phyloP scores from a whole-genome alignment of 2,113 vertebrate species.

The Tichodroma muraria region DNA sequence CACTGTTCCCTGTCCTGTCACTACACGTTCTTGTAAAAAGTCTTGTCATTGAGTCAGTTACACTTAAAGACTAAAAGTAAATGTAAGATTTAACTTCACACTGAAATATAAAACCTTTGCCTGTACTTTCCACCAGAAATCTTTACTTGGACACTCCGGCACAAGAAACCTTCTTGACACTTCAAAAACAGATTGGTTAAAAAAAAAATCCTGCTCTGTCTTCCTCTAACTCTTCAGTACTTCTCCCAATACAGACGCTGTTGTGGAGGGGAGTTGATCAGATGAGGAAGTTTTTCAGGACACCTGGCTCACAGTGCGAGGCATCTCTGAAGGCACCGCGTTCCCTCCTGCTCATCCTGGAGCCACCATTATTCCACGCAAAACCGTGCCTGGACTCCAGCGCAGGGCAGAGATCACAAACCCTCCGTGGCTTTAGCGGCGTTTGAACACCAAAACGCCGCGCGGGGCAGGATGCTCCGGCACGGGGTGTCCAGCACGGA shows the following conservation, averaged over 20 bases:
- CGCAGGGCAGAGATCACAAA: neutral
- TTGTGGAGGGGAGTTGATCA: accelerated
- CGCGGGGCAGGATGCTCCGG: neutral
- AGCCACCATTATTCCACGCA: neutral
- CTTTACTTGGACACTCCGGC: neutral
- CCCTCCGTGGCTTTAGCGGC: accelerated
- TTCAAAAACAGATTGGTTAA: neutral
- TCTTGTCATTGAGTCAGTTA: neutral
- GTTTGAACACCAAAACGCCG: accelerated
- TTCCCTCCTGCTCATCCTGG: neutral
- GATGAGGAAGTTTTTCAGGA: neutral
- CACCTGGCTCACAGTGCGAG: neutral
- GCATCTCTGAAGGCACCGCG: neutral
- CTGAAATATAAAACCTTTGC: neutral
- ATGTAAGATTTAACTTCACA: neutral
- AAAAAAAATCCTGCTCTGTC: too few species aligned
- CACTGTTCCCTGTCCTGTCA: neutral
- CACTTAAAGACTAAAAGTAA: neutral
- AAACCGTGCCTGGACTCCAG: accelerated
- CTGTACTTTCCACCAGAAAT: neutral
- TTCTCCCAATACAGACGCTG: neutral
- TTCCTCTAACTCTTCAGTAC: neutral
- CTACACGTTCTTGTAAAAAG: neutral
- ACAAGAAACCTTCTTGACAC: neutral
- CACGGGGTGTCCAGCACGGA: too few species aligned